These are phyloP conservation scores for Sebastes goodei DNA, from an alignment of 2,797 vertebrate species.

Conservation along the genomic window DNA sequence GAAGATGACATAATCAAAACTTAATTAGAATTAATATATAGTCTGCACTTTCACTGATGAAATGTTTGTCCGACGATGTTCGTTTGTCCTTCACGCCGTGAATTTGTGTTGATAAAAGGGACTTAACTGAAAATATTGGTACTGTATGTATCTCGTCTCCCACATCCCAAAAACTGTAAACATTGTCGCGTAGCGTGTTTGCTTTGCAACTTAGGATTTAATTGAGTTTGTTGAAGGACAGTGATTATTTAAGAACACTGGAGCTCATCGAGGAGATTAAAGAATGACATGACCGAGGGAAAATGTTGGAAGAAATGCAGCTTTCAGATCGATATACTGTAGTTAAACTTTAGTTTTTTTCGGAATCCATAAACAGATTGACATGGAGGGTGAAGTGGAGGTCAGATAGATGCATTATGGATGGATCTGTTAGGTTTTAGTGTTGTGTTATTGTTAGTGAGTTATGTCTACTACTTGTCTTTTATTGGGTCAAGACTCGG, in stretches of 20 bases:
- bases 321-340: not conserved
- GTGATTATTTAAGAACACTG: conserved; percentile 16
- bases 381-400: not conserved
- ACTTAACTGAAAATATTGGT: not conserved
- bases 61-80: not conserved
- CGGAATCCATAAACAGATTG: not conserved
- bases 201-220: conserved; percentile 21
- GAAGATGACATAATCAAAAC: not conserved
- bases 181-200: not conserved
- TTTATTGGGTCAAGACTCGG: conserved; percentile 25
- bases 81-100: not conserved
- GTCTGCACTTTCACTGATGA: not conserved
- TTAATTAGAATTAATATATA: not conserved
- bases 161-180: not conserved
- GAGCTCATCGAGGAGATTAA: conserved; percentile 4
- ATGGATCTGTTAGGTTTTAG: not conserved
- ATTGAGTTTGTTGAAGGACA: conserved; percentile 19
- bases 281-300: not conserved
- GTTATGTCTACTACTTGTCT: conserved; percentile 28
- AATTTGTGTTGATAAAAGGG: conserved; percentile 2
- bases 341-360: not conserved
- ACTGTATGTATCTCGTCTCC: not conserved
- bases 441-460: not conserved
- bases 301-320: not conserved
- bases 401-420: conserved; percentile 21